A percentile compares a stretch with the other conserved stretches of the same genome.
Evolutionary conservation across 2,888 invertebrate species (phyloP).

Genomic region (Apamea crenata): DNA sequence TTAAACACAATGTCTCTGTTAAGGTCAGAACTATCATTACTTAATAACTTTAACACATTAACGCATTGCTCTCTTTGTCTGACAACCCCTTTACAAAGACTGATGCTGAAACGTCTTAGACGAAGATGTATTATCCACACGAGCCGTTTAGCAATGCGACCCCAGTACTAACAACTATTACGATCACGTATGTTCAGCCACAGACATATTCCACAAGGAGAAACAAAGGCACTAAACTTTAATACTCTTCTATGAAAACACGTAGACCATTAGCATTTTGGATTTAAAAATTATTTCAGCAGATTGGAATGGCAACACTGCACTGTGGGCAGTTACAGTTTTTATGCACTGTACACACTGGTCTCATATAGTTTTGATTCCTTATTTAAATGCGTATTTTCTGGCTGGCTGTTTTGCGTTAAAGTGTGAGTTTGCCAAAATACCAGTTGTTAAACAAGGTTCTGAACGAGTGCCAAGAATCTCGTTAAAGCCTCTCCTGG

Average conservation of each 20-base stretch:
- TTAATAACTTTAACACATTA: slow-evolving; percentile 33
- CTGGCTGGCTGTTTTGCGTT: slow-evolving; percentile 21
- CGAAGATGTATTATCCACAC: slow-evolving; percentile 47
- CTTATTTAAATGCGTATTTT: slow-evolving; percentile 17
- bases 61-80: slow-evolving; percentile 19
- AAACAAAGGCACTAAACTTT: slow-evolving; percentile 23
- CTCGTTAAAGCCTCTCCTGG: slow-evolving; percentile 44
- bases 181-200: slow-evolving; percentile 36
- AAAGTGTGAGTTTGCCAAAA: slow-evolving; percentile 50
- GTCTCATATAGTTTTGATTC: slow-evolving; percentile 18
- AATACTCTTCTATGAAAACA: slow-evolving; percentile 43
- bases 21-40: slow-evolving; percentile 51
- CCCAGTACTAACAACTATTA: slow-evolving; percentile 19
- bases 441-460: slow-evolving; percentile 47
- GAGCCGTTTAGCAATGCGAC: slow-evolving; percentile 40
- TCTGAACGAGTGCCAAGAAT: slow-evolving; percentile 63
- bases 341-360: slow-evolving; percentile 29
- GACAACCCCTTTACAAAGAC: slow-evolving; percentile 39
- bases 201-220: slow-evolving; percentile 27
- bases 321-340: slow-evolving; percentile 19
- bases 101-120: slow-evolving; percentile 33
- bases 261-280: slow-evolving; percentile 21
- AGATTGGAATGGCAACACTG: slow-evolving; percentile 33
- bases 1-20: slow-evolving; percentile 18
- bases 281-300: slow-evolving; percentile 38